phyloP scores from a whole-genome alignment of 2,888 invertebrate genomes.

The Cryptocheilus praepositus region DNA sequence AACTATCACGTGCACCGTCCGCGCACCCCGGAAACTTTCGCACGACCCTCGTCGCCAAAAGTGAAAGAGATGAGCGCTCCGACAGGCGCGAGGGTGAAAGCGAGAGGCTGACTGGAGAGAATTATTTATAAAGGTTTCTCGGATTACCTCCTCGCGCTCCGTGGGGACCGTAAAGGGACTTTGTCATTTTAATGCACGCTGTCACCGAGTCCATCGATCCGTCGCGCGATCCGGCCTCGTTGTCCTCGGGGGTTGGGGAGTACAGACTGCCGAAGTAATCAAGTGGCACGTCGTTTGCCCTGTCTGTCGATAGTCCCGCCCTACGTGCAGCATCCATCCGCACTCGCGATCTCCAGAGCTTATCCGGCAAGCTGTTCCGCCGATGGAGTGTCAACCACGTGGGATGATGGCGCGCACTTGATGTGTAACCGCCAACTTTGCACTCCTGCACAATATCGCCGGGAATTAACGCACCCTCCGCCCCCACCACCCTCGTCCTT shows the following conservation, averaged over 20 bases:
- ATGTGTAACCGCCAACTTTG: slow-evolving; percentile 50
- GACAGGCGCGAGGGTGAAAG: background rate
- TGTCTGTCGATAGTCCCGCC: slow-evolving; percentile 14
- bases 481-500: background rate
- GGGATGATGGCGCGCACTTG: slow-evolving; percentile 42
- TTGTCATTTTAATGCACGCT: slow-evolving; percentile 17
- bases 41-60: background rate
- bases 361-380: slow-evolving; percentile 18
- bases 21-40: background rate
- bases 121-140: slow-evolving; percentile 45
- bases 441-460: slow-evolving; percentile 46
- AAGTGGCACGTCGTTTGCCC: slow-evolving; percentile 13
- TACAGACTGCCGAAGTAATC: slow-evolving; percentile 16
- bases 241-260: background rate
- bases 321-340: slow-evolving; percentile 8
- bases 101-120: slow-evolving; percentile 9
- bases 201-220: slow-evolving; percentile 2
- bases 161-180: background rate
- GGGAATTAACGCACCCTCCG: slow-evolving; percentile 38
- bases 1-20: too few relatives aligned
- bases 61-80: slow-evolving; percentile 10
- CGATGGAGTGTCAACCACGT: slow-evolving; percentile 37
- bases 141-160: slow-evolving; percentile 19
- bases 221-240: slow-evolving; percentile 3
- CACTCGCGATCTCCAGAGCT: slow-evolving; percentile 8